Conservation (phyloP, 2,797 vertebrate species). For the Ctenopoma kingsleyae region DNA sequence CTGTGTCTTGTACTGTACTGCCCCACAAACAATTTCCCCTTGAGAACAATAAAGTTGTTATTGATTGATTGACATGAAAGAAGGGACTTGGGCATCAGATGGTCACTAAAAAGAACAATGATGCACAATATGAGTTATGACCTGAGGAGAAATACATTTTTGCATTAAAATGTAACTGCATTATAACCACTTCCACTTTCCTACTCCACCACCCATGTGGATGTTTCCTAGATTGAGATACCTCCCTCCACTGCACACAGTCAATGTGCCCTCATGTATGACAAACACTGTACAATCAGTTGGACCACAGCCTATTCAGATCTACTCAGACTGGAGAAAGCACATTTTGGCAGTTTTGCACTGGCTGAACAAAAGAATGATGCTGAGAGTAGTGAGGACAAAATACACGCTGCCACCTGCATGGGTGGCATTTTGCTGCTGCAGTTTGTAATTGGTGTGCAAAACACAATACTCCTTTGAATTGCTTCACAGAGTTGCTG, state of each 20-base stretch:
- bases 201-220: slow-evolving; percentile 79
- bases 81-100: not conserved
- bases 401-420: slow-evolving; percentile 49
- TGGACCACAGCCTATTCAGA: slow-evolving; percentile 66
- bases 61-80: not conserved
- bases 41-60: too few relatives aligned
- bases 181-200: slow-evolving; percentile 50
- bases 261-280: slow-evolving; percentile 82
- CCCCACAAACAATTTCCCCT: too few relatives aligned
- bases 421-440: slow-evolving; percentile 54
- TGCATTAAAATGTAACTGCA: slow-evolving; percentile 12
- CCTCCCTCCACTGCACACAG: slow-evolving; percentile 76
- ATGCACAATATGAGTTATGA: not conserved
- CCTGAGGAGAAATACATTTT: not conserved
- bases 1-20: too few relatives aligned
- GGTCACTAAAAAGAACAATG: not conserved
- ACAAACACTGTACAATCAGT: slow-evolving; percentile 72
- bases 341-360: slow-evolving; percentile 67
- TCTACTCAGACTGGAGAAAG: slow-evolving; percentile 66
- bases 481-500: slow-evolving; percentile 5
- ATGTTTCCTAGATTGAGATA: slow-evolving; percentile 75
- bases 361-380: slow-evolving; percentile 48
- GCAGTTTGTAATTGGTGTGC: slow-evolving; percentile 53
- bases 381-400: slow-evolving; percentile 32
- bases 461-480: slow-evolving; percentile 18